Percentiles rank a stretch among this genome's conserved stretches.
These are phyloP conservation scores for Ceratoteleas bidentatus DNA, from an alignment of 1,140 invertebrate genomes.

Conservation along the genomic window DNA sequence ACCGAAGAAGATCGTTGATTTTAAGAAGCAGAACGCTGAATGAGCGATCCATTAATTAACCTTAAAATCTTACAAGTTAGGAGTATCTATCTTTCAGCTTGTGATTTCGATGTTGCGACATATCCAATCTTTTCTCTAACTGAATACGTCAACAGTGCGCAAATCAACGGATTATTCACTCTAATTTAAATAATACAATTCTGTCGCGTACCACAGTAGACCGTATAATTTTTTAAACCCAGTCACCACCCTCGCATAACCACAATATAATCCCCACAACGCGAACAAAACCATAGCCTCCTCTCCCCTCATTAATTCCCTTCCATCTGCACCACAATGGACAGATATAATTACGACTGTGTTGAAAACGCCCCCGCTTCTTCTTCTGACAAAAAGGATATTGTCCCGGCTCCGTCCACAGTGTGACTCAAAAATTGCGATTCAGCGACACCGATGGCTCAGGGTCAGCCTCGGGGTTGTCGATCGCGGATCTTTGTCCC, in stretches of 20 bases:
- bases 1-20: no score
- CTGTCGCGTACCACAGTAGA: no score
- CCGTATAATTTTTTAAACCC: no score
- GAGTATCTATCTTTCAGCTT: no score
- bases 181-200: no score
- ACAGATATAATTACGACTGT: constrained; percentile 29
- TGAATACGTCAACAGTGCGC: no score
- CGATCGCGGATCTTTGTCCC: not conserved
- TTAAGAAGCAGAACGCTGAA: no score
- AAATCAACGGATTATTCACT: no score
- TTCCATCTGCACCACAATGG: constrained; percentile 9
- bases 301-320: constrained; percentile 13
- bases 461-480: not conserved
- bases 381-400: constrained; percentile 33
- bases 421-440: constrained; percentile 25
- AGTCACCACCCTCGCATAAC: not conserved
- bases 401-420: constrained; percentile 5
- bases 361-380: constrained; percentile 5
- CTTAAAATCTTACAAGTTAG: no score
- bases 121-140: no score
- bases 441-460: constrained; percentile 13
- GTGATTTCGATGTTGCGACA: no score
- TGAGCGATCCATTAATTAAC: no score
- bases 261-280: not conserved
- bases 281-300: not conserved